Conservation (phyloP, 2,797 vertebrate species). For the Sciurus vulgaris region DNA sequence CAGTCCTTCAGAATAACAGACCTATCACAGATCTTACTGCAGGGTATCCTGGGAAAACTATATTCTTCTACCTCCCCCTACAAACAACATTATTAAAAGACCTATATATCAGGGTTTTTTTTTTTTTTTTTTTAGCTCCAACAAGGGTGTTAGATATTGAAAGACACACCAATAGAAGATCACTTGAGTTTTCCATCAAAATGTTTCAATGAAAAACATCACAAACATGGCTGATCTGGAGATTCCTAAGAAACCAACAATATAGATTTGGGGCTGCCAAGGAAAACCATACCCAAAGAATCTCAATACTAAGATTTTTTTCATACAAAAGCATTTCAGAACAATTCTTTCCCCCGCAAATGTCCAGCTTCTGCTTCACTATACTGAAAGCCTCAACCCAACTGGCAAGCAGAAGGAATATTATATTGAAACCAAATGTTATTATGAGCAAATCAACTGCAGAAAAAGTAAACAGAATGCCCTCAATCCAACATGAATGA, state of each 20-base stretch:
- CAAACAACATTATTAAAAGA: conserved; percentile 75
- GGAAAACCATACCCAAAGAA: conserved; percentile 55
- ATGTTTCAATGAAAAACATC: conserved; percentile 71
- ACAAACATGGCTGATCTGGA: conserved; percentile 65
- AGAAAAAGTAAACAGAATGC: conserved; percentile 63
- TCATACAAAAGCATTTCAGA: conserved; percentile 62
- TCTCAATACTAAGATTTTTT: conserved; percentile 48
- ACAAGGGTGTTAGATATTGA: conserved; percentile 69
- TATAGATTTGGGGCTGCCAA: conserved; percentile 55
- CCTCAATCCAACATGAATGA: conserved; percentile 51
- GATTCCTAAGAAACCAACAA: conserved; percentile 74
- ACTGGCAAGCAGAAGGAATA: conserved; percentile 55
- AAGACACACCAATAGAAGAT: conserved; percentile 61
- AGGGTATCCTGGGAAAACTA: conserved; percentile 68
- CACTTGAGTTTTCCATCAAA: conserved; percentile 60
- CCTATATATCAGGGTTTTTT: conserved; percentile 5
- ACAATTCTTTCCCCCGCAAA: conserved; percentile 60
- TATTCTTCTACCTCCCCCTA: conserved; percentile 50
- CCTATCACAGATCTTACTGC: conserved; percentile 74
- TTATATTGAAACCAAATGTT: conserved; percentile 64
- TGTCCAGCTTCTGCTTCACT: conserved; percentile 44
- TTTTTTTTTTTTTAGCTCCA: conserved; percentile 66
- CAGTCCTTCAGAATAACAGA: conserved; percentile 80
- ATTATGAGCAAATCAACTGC: conserved; percentile 58
- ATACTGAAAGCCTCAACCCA: background rate